Evolutionary conservation across 1,140 invertebrate species (phyloP).

Genomic region (Metopolophium dirhodum): DNA sequence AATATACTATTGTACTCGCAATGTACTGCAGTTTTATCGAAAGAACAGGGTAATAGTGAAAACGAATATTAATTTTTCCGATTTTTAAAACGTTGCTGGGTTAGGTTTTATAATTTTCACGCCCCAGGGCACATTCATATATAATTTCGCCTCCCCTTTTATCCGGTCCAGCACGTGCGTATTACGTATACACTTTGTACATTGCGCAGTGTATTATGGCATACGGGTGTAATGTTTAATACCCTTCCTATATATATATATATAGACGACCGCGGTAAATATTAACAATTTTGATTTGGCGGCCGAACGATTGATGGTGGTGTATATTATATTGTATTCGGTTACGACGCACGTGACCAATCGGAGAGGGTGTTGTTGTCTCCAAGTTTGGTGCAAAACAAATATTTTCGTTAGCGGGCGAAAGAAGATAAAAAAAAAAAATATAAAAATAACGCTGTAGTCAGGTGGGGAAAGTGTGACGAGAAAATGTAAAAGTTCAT

Average conservation of each 20-base stretch:
- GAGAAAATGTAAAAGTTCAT: not conserved
- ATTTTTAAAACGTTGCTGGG: not conserved
- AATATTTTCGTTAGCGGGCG: not conserved
- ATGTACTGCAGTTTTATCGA: not conserved
- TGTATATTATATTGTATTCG: not conserved
- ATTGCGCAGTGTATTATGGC: not conserved
- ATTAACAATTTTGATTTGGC: slow-evolving; percentile 13
- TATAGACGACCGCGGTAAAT: not conserved
- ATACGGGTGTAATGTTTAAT: not conserved
- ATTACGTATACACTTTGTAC: not conserved
- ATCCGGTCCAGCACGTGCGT: not conserved
- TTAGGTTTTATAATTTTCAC: not conserved
- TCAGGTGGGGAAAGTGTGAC: not conserved
- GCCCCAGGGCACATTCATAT: not conserved
- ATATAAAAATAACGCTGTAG: not conserved
- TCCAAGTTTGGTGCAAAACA: not conserved
- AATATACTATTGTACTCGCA: not conserved
- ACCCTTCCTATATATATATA: not conserved
- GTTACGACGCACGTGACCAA: not conserved
- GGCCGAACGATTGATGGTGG: not conserved
- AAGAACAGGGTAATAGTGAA: not conserved
- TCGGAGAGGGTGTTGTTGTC: not conserved
- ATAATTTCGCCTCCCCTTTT: not conserved
- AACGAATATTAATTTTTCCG: not conserved
- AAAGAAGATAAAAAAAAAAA: not conserved